Evolutionary conservation across 2,113 vertebrate species (phyloP).

Genomic region (Natator depressus): DNA sequence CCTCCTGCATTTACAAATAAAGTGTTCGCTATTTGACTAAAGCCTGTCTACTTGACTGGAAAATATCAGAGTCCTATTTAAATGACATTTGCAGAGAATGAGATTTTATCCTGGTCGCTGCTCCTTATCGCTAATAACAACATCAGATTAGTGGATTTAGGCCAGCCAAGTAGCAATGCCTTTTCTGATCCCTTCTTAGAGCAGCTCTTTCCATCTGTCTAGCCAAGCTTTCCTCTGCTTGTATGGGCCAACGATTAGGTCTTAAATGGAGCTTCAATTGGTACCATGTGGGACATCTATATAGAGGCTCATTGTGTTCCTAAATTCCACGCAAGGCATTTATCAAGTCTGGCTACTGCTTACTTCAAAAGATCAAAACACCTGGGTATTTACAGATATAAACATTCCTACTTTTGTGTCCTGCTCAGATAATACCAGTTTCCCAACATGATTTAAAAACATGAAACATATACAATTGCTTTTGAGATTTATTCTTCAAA

Average conservation of each 20-base stretch:
- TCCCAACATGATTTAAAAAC: background rate
- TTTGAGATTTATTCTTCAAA: background rate
- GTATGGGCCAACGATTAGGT: conserved; percentile 74
- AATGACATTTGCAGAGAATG: conserved; percentile 83
- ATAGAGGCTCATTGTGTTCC: conserved; percentile 76
- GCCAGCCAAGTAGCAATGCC: conserved; percentile 75
- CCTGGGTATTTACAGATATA: conserved; percentile 47
- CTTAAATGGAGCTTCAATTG: conserved; percentile 76
- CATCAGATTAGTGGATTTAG: conserved; percentile 86
- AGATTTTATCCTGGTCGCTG: conserved; percentile 81
- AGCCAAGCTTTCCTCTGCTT: conserved; percentile 72
- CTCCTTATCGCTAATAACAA: conserved; percentile 84
- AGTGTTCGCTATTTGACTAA: conserved; percentile 81
- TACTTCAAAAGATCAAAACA: conserved; percentile 58
- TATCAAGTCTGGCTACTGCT: conserved; percentile 68
- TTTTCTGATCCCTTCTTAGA: conserved; percentile 80
- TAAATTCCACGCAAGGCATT: conserved; percentile 73
- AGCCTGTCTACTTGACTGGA: conserved; percentile 79
- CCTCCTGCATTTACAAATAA: conserved; percentile 80
- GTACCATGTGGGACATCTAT: conserved; percentile 75
- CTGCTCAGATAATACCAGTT: background rate
- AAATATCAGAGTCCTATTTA: conserved; percentile 83
- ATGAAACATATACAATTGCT: background rate
- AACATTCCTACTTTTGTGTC: background rate
- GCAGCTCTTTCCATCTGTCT: conserved; percentile 81